A percentile compares a stretch with the other conserved stretches of the same genome.
These are phyloP conservation scores for Sterna hirundo DNA, from an alignment of 2,113 vertebrate genomes.

Conservation along the genomic window DNA sequence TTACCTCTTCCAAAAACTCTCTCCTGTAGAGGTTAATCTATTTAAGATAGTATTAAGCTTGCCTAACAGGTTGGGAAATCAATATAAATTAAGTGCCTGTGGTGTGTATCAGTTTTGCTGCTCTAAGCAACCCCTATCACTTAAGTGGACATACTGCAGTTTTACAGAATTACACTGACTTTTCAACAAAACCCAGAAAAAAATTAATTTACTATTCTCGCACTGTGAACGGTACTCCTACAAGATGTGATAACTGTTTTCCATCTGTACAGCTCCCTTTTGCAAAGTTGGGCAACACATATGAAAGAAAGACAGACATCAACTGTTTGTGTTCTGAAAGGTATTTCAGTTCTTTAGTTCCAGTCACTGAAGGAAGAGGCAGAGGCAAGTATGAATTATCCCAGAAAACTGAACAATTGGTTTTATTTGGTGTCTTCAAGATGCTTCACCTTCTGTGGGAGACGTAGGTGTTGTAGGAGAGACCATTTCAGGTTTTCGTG, in stretches of 20 bases:
- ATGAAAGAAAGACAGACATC: conserved; percentile 61
- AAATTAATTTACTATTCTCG: conserved; percentile 53
- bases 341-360: conserved; percentile 73
- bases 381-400: conserved; percentile 77
- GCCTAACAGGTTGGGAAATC: conserved; percentile 55
- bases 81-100: conserved; percentile 71
- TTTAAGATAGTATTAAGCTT: conserved; percentile 42
- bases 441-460: conserved; percentile 89
- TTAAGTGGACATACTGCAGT: conserved; percentile 55
- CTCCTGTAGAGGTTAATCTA: conserved; percentile 19
- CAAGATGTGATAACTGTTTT: conserved; percentile 32
- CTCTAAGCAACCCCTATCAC: conserved; percentile 37
- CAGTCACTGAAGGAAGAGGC: conserved; percentile 80
- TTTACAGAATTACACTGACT: conserved; percentile 62
- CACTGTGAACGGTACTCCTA: conserved; percentile 64
- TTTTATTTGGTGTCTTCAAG: conserved; percentile 89
- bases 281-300: conserved; percentile 69
- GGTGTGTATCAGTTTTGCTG: conserved; percentile 49
- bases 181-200: conserved; percentile 69
- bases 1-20: conserved; percentile 60
- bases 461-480: conserved; percentile 84
- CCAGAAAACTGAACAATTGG: conserved; percentile 71
- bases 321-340: conserved; percentile 67
- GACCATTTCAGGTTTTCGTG: conserved; percentile 89
- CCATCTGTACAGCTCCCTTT: conserved; percentile 69